Conservation (phyloP, 2,888 invertebrate genomes). For the Chrysolina haemoptera region DNA sequence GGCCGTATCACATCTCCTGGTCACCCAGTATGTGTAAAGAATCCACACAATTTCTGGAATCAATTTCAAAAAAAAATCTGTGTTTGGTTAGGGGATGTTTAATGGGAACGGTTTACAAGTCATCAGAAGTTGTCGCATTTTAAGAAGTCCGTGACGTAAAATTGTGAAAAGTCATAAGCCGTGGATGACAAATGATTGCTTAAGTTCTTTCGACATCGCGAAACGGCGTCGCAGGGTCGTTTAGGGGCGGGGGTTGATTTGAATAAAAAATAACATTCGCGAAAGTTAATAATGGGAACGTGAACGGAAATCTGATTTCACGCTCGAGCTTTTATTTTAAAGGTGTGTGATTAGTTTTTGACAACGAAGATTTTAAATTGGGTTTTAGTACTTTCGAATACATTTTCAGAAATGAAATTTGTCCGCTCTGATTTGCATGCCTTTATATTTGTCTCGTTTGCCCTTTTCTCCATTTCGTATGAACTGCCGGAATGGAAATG, state of each 20-base stretch:
- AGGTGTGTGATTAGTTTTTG: constrained; percentile 68
- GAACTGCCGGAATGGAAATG: background rate
- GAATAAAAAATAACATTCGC: constrained; percentile 71
- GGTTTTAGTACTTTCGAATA: constrained; percentile 66
- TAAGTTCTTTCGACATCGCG: constrained; percentile 61
- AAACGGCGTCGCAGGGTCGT: constrained; percentile 52
- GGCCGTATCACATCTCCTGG: too few relatives aligned
- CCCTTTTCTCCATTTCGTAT: constrained; percentile 33
- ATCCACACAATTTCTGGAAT: too few relatives aligned
- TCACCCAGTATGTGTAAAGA: too few relatives aligned
- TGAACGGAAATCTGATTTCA: constrained; percentile 70
- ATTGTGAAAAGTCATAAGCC: constrained; percentile 64
- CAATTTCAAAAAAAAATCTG: background rate
- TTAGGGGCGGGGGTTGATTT: constrained; percentile 63
- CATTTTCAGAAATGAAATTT: constrained; percentile 66
- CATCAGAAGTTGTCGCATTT: constrained; percentile 55
- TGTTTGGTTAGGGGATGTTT: background rate
- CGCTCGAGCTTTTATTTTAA: constrained; percentile 66
- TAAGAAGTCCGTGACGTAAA: constrained; percentile 54
- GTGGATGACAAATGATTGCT: constrained; percentile 68
- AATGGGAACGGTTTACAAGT: constrained; percentile 53
- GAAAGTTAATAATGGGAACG: constrained; percentile 71
- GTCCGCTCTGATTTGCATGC: constrained; percentile 55
- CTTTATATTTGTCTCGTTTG: constrained; percentile 46
- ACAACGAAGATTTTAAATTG: constrained; percentile 69